Evolutionary conservation across 2,113 vertebrate genomes (phyloP).

Genomic region (Cebus imitator): DNA sequence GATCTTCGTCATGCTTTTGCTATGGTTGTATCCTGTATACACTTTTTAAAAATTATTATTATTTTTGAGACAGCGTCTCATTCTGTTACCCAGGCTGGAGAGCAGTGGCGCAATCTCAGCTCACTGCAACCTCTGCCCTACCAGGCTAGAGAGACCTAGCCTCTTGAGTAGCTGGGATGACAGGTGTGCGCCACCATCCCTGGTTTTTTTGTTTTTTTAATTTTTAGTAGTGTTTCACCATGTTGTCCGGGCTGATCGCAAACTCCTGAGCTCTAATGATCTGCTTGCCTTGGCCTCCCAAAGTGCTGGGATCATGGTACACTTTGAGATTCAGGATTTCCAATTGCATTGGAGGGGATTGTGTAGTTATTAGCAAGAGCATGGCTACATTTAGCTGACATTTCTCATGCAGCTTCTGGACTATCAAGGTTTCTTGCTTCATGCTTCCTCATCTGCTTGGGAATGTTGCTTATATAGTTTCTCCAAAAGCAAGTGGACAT

Average conservation of each 20-base stretch:
- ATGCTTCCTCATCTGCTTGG: not conserved
- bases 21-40: not conserved
- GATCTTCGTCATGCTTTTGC: not conserved
- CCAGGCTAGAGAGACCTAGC: too few species aligned
- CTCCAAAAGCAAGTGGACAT: not conserved
- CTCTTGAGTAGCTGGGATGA: too few species aligned
- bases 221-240: too few species aligned
- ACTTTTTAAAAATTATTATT: not conserved
- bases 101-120: too few species aligned
- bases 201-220: too few species aligned
- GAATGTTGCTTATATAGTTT: not conserved
- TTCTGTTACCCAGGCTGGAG: too few species aligned
- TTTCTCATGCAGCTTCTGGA: not conserved
- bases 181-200: too few species aligned
- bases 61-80: too few species aligned
- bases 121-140: too few species aligned
- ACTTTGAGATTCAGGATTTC: not conserved
- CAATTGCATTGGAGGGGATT: not conserved
- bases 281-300: too few species aligned
- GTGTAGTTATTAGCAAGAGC: not conserved
- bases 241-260: rapidly evolving
- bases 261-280: too few species aligned
- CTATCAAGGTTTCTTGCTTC: rapidly evolving
- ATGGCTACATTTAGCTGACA: not conserved
- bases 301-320: too few species aligned